phyloP scores from a whole-genome alignment of 2,888 invertebrate genomes.

The Drosophila tripunctata region DNA sequence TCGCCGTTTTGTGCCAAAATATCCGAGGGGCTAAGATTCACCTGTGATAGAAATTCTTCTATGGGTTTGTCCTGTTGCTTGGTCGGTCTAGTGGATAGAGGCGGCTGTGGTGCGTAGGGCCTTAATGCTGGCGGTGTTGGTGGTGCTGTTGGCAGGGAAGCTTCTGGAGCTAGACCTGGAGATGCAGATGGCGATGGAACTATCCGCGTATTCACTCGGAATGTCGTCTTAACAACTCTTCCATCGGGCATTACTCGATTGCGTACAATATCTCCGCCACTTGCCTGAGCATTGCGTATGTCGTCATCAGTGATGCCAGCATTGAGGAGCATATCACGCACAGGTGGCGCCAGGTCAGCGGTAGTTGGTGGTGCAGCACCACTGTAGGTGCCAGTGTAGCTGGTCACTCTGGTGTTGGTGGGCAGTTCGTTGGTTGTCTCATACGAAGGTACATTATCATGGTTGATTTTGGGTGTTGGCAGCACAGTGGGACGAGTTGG shows the following conservation, averaged over 20 bases:
- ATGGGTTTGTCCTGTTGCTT: slow-evolving; percentile 35
- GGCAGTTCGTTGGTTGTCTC: slow-evolving; percentile 45
- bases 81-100: background rate
- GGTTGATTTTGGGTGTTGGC: background rate
- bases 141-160: too few relatives aligned
- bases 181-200: too few relatives aligned
- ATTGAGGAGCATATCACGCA: slow-evolving; percentile 43
- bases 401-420: slow-evolving; percentile 22
- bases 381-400: slow-evolving; percentile 20
- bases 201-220: slow-evolving; percentile 35
- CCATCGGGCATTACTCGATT: slow-evolving; percentile 63
- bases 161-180: too few relatives aligned
- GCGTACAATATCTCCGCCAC: slow-evolving; percentile 43
- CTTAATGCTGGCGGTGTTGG: background rate
- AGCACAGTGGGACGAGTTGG: slow-evolving; percentile 4
- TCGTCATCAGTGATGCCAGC: slow-evolving; percentile 68
- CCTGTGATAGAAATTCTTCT: slow-evolving; percentile 56
- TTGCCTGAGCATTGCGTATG: slow-evolving; percentile 35
- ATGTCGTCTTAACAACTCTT: slow-evolving; percentile 47
- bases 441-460: background rate
- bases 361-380: slow-evolving; percentile 20
- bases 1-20: slow-evolving; percentile 61
- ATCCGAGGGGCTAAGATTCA: slow-evolving; percentile 59
- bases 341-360: slow-evolving; percentile 39
- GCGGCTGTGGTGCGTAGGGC: too few relatives aligned